phyloP scores from a whole-genome alignment of 2,888 invertebrate species.

The Ornithoptera alexandrae region DNA sequence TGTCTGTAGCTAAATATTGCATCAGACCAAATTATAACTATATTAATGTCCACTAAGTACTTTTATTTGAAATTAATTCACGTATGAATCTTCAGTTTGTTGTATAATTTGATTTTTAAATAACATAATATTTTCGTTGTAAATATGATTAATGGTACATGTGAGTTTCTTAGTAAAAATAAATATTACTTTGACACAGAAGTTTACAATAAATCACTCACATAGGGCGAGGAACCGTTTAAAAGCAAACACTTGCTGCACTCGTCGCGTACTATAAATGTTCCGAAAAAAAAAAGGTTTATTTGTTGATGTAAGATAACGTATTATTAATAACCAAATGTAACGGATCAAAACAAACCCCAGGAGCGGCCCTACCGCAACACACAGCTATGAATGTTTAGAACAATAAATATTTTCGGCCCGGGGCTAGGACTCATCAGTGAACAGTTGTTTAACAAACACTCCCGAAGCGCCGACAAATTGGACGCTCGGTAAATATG shows the following conservation, averaged over 20 bases:
- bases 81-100: no score
- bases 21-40: no score
- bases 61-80: no score
- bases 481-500: slow-evolving; percentile 43
- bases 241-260: slow-evolving; percentile 11
- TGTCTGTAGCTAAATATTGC: no score
- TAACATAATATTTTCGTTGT: neutral
- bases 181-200: neutral
- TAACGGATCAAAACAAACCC: slow-evolving; percentile 33
- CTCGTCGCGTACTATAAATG: slow-evolving; percentile 13
- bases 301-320: slow-evolving; percentile 31
- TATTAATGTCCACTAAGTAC: no score
- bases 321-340: slow-evolving; percentile 37
- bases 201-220: slow-evolving; percentile 3
- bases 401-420: slow-evolving; percentile 47
- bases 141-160: neutral
- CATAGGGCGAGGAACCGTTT: neutral
- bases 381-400: slow-evolving; percentile 39
- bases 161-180: neutral
- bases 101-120: neutral
- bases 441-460: slow-evolving; percentile 54
- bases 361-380: slow-evolving; percentile 34
- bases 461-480: slow-evolving; percentile 48
- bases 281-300: slow-evolving; percentile 22
- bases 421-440: slow-evolving; percentile 35